A percentile compares a stretch with the other conserved stretches of the same genome.
Evolutionary conservation across 2,113 vertebrate genomes (phyloP).

Genomic region (Reinhardtius hippoglossoides): DNA sequence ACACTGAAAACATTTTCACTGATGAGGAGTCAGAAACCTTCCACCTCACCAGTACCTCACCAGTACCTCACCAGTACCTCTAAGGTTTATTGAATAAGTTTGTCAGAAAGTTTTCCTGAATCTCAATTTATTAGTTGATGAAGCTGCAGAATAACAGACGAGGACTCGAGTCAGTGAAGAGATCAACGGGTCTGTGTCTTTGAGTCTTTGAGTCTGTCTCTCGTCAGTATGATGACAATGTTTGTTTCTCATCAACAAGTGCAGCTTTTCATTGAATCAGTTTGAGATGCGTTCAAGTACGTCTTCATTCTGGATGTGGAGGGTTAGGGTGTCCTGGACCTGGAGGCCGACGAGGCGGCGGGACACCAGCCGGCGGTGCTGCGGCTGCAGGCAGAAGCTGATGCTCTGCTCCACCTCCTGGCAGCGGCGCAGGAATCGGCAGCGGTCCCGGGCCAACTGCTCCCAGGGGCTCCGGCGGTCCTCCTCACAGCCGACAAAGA

Average conservation of each 20-base stretch:
- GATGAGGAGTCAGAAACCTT: not conserved
- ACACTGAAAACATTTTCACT: not conserved
- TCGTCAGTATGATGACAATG: not conserved
- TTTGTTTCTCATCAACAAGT: too few species aligned
- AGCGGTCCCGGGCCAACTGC: conserved; percentile 91
- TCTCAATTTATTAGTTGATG: not conserved
- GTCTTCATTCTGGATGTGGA: too few species aligned
- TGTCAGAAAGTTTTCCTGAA: not conserved
- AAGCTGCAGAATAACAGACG: not conserved
- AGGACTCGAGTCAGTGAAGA: not conserved
- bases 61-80: not conserved
- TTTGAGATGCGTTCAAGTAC: not conserved
- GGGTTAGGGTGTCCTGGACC: not conserved
- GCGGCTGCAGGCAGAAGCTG: conserved; percentile 85
- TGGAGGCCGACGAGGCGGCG: conserved; percentile 24
- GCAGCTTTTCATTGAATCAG: not conserved
- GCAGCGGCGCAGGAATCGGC: conserved; percentile 90
- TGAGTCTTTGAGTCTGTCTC: not conserved
- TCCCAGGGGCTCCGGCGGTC: conserved; percentile 95
- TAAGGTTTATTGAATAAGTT: not conserved
- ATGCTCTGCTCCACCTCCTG: conserved; percentile 91
- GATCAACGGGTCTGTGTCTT: too few species aligned
- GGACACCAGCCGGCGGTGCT: conserved; percentile 83
- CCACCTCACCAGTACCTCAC: not conserved
- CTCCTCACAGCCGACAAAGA: conserved; percentile 89